Base-by-base conservation (phyloP, 1,140 invertebrate species). In the Drosophila funebris region DNA sequence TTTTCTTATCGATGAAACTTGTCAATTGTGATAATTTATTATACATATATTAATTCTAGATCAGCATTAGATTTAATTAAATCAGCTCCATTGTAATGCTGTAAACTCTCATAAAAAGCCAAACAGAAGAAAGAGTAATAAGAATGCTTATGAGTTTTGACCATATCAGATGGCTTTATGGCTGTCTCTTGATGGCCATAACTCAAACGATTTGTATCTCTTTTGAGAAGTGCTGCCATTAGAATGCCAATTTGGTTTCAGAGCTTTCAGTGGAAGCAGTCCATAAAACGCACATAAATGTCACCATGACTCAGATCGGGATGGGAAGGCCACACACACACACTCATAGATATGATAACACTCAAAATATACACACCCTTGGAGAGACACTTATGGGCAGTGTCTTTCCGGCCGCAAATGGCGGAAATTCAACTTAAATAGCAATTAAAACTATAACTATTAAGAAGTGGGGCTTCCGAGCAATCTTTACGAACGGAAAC, bases 361-460 rank as follows among this genome's bases (percentile, higher is more conserved):
- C 11, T 18, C 3, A 20, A 37, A 29, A 41, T 54, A 33, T 16
- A 43, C 54, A 54, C 56, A 64, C 66, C 53, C 53, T 52, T 62
- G 11, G 16, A 36, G 6, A 43, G 7, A 60, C 11, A 64, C 33
- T 66, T 37, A 54, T 31, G 44, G 68, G 33, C 58, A 74, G 41
- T 54, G 75, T 74, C 75, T 87, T 87, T 82, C 78, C 83, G 82
- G 76, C 57, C 36, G 66, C 33, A 29, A 48, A 41, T 52, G 58
- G 64, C 82, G 82, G 82, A 87, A 87, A 88, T 62, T 76, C 75
- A 78, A 75, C 82, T 78, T 88, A 87, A 88, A 82, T 69, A 53
- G 78, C 82, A 88, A 87, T 87, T 87, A 87, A 87, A 87, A 85
- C 71, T 82, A 82, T 82, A 78, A 82, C 83, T 88, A 82, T 81